These are phyloP conservation scores for Epizoanthus scotinus DNA, from an alignment of 92 coral and sea anemone genomes.

Conservation along the genomic window DNA sequence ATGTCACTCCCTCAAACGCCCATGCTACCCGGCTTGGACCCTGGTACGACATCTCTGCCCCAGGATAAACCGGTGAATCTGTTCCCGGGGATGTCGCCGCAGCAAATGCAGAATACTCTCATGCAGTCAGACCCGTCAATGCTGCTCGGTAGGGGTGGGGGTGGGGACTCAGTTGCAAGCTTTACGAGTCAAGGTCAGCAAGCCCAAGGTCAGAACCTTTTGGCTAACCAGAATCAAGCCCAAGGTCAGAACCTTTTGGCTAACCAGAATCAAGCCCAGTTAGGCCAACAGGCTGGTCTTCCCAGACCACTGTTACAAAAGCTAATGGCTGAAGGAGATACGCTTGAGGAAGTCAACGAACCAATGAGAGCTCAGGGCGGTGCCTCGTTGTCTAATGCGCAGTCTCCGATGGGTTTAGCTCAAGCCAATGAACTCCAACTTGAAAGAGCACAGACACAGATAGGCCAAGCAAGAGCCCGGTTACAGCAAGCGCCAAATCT, in stretches of 20 bases:
- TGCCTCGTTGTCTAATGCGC: conserved; percentile 13
- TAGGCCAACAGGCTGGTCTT: conserved; percentile 32
- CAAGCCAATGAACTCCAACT: conserved; percentile 23
- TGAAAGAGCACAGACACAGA: conserved; percentile 27
- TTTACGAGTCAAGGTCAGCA: conserved; percentile 18
- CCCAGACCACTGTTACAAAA: conserved; percentile 31
- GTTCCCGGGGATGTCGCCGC: conserved; percentile 14
- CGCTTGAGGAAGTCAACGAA: conserved; percentile 29
- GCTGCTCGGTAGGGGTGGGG: conserved; percentile 7
- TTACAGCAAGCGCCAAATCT: conserved; percentile 15
- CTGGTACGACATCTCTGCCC: conserved; percentile 17
- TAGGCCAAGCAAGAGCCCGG: conserved; percentile 20
- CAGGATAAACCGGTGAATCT: conserved; percentile 14
- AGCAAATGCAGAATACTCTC: conserved; percentile 1
- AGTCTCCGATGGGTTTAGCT: conserved; percentile 9
- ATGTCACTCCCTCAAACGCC: conserved; percentile 19
- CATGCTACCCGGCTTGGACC: conserved; percentile 27
- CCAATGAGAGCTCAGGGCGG: not conserved
- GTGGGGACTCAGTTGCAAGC: not conserved
- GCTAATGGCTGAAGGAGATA: conserved; percentile 42
- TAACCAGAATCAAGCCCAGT: conserved; percentile 2
- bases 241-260: conserved; percentile 14
- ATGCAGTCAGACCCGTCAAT: conserved; percentile 2
- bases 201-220: not conserved
- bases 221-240: not conserved